Evolutionary conservation across 2,888 invertebrate genomes (phyloP).

Genomic region (Drosophila phalerata): DNA sequence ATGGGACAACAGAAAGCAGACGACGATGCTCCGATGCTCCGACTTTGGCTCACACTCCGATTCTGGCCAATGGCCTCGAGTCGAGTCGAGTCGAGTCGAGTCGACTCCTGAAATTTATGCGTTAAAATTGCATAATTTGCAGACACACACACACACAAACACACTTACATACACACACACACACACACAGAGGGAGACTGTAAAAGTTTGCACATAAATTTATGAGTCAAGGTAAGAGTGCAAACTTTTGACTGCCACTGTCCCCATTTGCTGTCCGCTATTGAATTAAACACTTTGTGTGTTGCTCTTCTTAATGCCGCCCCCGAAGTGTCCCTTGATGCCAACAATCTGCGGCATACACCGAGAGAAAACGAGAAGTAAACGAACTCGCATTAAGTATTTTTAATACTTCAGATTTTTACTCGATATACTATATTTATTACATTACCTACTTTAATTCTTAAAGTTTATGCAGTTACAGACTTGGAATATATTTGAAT

Average conservation of each 20-base stretch:
- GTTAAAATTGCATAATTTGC: constrained; percentile 77
- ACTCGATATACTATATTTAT: too few species aligned
- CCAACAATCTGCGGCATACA: constrained; percentile 37
- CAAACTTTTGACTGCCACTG: constrained; percentile 62
- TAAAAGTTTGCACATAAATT: constrained; percentile 76
- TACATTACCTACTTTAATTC: too few species aligned
- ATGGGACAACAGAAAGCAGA: constrained; percentile 33
- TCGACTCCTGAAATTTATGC: constrained; percentile 74
- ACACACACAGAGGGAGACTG: constrained; percentile 16
- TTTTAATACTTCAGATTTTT: too few species aligned
- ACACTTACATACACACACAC: constrained; percentile 21
- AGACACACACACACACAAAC: constrained; percentile 33
- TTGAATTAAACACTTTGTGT: constrained; percentile 77
- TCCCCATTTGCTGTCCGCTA: constrained; percentile 28
- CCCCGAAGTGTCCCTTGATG: constrained; percentile 44
- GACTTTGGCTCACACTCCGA: constrained; percentile 15
- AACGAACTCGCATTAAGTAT: too few species aligned
- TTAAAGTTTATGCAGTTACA: too few species aligned
- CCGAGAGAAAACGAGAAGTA: background rate
- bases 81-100: constrained; percentile 55
- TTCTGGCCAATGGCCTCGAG: constrained; percentile 27
- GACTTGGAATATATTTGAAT: too few species aligned
- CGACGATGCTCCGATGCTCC: constrained; percentile 2
- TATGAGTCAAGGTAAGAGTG: constrained; percentile 74
- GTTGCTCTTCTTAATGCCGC: constrained; percentile 44